These are phyloP conservation scores for Eulemur macaco DNA, from an alignment of 2,113 vertebrate species.

Conservation along the genomic window DNA sequence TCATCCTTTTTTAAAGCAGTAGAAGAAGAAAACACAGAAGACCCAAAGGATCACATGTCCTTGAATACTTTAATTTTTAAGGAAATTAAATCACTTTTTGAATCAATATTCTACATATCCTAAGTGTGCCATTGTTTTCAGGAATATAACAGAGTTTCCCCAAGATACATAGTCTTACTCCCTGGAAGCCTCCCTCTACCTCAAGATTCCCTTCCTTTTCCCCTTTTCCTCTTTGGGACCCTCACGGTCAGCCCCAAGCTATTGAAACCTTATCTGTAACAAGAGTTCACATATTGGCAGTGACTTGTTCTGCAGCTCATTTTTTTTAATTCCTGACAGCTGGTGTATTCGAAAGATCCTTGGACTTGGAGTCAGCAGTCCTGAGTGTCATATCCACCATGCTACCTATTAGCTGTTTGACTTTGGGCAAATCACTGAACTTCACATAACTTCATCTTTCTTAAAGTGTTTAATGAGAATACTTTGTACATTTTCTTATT, in stretches of 20 bases:
- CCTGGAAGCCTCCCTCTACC: neutral
- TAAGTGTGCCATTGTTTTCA: neutral
- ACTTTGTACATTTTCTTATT: neutral
- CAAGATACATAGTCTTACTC: neutral
- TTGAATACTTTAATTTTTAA: neutral
- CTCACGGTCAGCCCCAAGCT: neutral
- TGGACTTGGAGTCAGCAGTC: neutral
- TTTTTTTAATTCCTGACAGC: neutral
- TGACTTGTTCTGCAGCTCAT: neutral
- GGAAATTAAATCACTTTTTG: neutral
- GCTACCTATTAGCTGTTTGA: neutral
- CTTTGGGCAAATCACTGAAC: neutral
- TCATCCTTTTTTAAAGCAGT: neutral
- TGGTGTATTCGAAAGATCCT: neutral
- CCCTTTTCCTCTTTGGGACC: neutral
- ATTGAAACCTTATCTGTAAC: neutral
- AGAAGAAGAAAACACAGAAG: neutral
- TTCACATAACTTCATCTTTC: neutral
- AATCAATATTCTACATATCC: neutral
- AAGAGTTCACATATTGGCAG: neutral
- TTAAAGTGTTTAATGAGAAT: neutral
- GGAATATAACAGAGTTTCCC: neutral
- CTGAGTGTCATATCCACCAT: neutral
- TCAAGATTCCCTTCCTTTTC: neutral
- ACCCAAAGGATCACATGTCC: neutral